Base-by-base conservation (phyloP, 2,888 invertebrate genomes). In the Agonopterix alstromeriana region DNA sequence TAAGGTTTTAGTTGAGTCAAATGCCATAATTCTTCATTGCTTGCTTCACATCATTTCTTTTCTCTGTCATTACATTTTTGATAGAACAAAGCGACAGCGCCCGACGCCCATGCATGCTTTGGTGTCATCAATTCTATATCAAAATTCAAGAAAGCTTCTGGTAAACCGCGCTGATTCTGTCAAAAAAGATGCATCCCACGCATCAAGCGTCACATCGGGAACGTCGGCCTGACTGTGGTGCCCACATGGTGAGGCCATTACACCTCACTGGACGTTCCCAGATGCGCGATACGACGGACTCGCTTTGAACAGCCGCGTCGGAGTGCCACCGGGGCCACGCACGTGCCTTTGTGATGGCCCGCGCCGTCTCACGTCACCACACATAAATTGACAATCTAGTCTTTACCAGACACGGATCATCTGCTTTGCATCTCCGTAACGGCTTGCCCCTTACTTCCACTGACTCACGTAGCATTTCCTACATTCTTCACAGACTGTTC, bases 201-300 rank as follows among this genome's bases (percentile, higher is more conserved):
- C 46, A 56, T 51, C 66, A 66, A 38, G 27, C 72, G 71, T 75
- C 77, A 75, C 65, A 68, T 70, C 66, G 64, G 68, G 66, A 69
- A 61, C 65, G 80, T 66, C 85, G 85, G 84, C 72, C 72, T 70
- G 63, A 80, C 74, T 76, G 81, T 80, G 82, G 81, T 80, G 82
- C 85, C 81, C 81, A 83, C 82, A 76, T 70, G 17, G 42, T 36
- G 35, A 36, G 68, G 75, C 80, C 77, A 82, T 86, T 85, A 85
- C 85, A 82, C 83, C 79, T 80, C 72, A 72, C 65, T 68, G 74
- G 75, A 72, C 66, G 74, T 72, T 76, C 63, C 67, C 67, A 74
- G 78, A 80, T 79, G 66, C 48, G 53, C 65, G 77, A 78, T 79
- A 78, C n/a, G 66, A 67, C 67, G 56, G 5, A 7, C 56, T 62